These are phyloP conservation scores for Arremon brunneinucha DNA, from an alignment of 2,797 vertebrate genomes.

Conservation along the genomic window DNA sequence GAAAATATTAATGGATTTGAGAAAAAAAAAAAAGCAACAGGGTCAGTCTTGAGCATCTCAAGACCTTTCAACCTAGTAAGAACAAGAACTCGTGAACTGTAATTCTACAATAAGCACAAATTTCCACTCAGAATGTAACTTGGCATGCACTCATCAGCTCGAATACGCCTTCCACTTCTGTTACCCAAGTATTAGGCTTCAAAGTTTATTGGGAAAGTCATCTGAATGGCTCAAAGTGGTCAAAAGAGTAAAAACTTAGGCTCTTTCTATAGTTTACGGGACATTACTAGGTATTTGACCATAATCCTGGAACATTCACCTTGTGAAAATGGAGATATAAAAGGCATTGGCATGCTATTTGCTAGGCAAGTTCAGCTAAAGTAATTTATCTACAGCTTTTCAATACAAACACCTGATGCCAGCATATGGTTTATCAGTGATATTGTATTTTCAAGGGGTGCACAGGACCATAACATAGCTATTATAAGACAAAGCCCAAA, in stretches of 20 bases:
- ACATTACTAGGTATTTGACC: not conserved
- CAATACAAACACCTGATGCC: not conserved
- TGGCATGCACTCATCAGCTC: rapidly evolving
- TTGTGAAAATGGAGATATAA: not conserved
- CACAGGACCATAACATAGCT: not conserved
- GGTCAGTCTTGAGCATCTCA: not conserved
- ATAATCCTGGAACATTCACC: not conserved
- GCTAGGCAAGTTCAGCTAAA: not conserved
- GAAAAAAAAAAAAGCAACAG: not conserved
- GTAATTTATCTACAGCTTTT: not conserved
- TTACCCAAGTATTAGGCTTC: not conserved
- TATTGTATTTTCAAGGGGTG: not conserved
- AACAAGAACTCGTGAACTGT: not conserved
- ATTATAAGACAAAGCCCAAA: rapidly evolving
- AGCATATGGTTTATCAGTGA: rapidly evolving
- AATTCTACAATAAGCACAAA: not conserved
- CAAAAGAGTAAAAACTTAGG: not conserved
- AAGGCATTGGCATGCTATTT: not conserved
- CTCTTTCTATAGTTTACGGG: not conserved
- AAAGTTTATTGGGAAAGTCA: not conserved
- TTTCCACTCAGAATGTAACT: not conserved
- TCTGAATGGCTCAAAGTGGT: not conserved
- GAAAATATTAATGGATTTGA: not conserved
- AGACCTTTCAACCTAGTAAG: not conserved
- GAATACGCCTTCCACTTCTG: not conserved